Base-by-base conservation (phyloP, 2,113 vertebrate species). In the Xyrauchen texanus region DNA sequence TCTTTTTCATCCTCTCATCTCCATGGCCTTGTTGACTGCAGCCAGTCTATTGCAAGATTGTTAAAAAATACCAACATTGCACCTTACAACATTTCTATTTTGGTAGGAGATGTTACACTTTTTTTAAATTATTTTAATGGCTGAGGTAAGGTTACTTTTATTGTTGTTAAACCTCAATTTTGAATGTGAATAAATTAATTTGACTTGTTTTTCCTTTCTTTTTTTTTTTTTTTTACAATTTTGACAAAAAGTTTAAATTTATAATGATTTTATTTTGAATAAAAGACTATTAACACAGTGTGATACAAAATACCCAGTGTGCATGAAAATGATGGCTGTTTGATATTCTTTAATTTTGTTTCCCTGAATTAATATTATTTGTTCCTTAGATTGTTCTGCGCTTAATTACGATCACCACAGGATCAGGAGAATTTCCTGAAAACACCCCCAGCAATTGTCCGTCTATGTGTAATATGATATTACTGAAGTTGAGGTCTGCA, bases 351-450 rank as follows among this genome's bases (percentile, higher is more conserved):
- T 69, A 67, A 73, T 71, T 49, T 63, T 61, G 64, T 78, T 74
- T 78, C 69, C 77, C 34, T 65, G 58, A 81, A 84, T 82, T 64
- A 57, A 51, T 74, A 71, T 83, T 4, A 83, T 83, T 86, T 71
- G 71, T 73, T 68, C 60, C 57, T 73, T 74, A 68, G 69, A 83
- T 84, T 84, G 72, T 66, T 81, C 78, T 53, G n/a, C 44, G 47
- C 58, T 34, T 81, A 84, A 82, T 84, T 85, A 78, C 42, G 72
- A 79, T 78, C 81, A 76, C 78, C 73, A 83, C 65, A 83, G 52
- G 46, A 79, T 79, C 71, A 68, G 80, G 11, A 79, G 81, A 85
- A 57, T 55, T 49, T 76, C 76, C 47, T 76, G 21, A 78, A 82
- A 79, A 77, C 78, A 78, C 70, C 73, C 82, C 83, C 69, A 51